Percentiles rank a stretch among this genome's conserved stretches.
Conservation (phyloP, 1,140 invertebrate genomes). For the Drosophila triauraria region DNA sequence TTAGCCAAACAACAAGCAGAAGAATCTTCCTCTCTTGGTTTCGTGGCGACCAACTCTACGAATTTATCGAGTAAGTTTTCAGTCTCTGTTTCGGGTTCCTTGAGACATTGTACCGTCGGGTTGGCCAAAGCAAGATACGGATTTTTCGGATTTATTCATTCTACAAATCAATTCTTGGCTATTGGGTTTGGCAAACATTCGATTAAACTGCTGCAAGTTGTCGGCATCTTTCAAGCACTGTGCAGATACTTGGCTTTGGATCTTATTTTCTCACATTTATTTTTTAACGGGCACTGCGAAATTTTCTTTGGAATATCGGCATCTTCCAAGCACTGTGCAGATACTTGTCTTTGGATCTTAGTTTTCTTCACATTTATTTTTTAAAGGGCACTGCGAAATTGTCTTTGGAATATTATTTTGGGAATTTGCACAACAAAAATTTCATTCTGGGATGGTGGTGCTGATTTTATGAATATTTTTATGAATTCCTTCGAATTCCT, state of each 20-base stretch:
- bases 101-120: neutral
- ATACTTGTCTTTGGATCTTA: neutral
- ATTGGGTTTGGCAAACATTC: neutral
- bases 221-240: neutral
- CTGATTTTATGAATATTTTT: slow-evolving; percentile 15
- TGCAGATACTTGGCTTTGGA: neutral
- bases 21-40: neutral
- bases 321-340: neutral
- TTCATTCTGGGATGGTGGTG: no score
- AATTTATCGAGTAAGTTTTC: neutral
- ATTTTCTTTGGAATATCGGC: neutral
- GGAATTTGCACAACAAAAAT: neutral
- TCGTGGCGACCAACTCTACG: neutral
- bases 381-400: neutral
- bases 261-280: neutral
- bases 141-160: neutral
- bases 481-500: slow-evolving; percentile 25
- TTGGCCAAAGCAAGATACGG: neutral
- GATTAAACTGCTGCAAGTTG: slow-evolving; percentile 13
- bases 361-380: neutral
- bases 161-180: neutral
- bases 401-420: neutral
- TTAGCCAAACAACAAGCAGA: neutral
- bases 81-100: neutral
- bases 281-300: neutral